phyloP scores from a whole-genome alignment of 2,888 invertebrate species.

The Heliconius cydno region DNA sequence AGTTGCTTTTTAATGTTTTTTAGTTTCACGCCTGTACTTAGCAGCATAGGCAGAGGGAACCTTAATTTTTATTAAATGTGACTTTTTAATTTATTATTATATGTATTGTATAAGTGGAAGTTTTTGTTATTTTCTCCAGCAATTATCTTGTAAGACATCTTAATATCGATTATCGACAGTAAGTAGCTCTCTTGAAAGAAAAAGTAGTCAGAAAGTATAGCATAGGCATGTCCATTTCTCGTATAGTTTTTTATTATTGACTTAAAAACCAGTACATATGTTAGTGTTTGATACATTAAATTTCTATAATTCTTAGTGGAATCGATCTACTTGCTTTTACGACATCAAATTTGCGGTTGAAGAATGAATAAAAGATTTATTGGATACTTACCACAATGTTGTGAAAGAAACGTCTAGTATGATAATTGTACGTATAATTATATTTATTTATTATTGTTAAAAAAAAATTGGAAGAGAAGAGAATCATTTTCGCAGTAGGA shows the following conservation, averaged over 20 bases:
- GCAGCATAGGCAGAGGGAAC: too few relatives aligned
- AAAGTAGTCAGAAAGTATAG: conserved; percentile 10
- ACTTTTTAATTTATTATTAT: too few relatives aligned
- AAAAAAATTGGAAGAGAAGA: not conserved
- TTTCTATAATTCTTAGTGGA: conserved; percentile 49
- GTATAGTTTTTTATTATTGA: not conserved
- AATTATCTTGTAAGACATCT: conserved; percentile 15
- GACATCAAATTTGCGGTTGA: conserved; percentile 73
- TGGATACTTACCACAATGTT: conserved; percentile 69
- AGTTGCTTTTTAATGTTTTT: not conserved
- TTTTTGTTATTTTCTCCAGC: not conserved
- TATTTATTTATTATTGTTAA: not conserved
- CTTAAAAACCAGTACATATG: not conserved
- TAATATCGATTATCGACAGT: not conserved
- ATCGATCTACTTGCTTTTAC: conserved; percentile 57
- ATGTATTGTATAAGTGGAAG: not conserved
- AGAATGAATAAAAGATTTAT: conserved; percentile 75
- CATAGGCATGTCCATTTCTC: not conserved
- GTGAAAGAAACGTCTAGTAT: not conserved
- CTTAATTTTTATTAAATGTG: too few relatives aligned
- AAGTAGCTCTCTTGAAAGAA: not conserved
- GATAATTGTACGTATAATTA: not conserved
- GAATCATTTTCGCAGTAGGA: not conserved
- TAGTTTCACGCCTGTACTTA: too few relatives aligned
- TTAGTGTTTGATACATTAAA: not conserved